Evolutionary conservation across 2,113 vertebrate genomes (phyloP).

Genomic region (Peromyscus polionotus): DNA sequence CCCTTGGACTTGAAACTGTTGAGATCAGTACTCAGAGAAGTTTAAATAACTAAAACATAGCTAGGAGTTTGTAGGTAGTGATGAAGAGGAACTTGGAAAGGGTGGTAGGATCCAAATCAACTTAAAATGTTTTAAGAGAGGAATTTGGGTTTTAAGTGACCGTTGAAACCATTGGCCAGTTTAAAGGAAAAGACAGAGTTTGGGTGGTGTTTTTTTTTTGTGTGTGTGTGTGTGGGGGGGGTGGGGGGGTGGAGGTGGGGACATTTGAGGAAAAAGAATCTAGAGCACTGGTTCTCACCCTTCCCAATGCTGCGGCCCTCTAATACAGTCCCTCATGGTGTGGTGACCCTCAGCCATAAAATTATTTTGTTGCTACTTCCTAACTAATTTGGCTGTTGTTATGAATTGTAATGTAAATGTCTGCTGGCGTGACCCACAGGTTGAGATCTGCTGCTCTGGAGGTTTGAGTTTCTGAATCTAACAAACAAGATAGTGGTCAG

Average conservation of each 20-base stretch:
- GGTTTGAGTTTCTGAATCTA: neutral
- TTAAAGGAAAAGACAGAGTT: neutral
- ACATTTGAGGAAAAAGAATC: neutral
- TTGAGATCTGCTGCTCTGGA: neutral
- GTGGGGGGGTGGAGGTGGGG: neutral
- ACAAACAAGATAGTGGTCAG: neutral
- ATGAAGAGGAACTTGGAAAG: neutral
- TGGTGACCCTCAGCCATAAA: neutral
- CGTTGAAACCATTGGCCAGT: neutral
- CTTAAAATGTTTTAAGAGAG: neutral
- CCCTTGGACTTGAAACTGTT: neutral
- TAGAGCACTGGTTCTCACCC: neutral
- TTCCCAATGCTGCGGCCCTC: neutral
- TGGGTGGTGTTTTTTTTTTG: neutral
- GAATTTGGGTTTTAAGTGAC: conserved; percentile 37
- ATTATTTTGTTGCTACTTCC: neutral
- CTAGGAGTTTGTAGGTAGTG: neutral
- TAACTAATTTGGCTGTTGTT: neutral
- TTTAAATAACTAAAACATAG: neutral
- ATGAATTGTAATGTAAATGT: neutral
- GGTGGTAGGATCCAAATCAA: neutral
- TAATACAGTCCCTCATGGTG: neutral
- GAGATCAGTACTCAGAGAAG: neutral
- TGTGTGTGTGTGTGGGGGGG: neutral
- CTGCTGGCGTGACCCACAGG: neutral